Base-by-base conservation (phyloP, 1,140 invertebrate genomes). In the Drosophila nannoptera region DNA sequence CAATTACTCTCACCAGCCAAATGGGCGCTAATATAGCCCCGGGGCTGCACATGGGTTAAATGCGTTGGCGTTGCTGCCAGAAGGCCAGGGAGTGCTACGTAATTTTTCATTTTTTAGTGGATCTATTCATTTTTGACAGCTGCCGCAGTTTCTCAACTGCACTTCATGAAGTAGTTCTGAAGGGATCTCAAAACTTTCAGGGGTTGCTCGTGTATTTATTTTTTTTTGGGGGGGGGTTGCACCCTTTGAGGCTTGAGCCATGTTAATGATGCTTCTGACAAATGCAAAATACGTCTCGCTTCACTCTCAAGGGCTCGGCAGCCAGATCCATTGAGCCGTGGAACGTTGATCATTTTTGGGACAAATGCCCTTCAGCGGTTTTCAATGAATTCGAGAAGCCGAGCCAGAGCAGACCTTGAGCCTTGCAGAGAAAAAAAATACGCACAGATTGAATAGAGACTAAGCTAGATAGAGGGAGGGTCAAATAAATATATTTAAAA, bases 1-100 rank as follows among this genome's bases (percentile, higher is more conserved):
- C 54, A 76, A 80, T 73, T 80, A 80, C 73, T 42, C 53, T 38
- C 31, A 38, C 38, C 40, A 2, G 5, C 8, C 7, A 7, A 12
- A n/a, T 42, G 40, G 33, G 45, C 11, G 11, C 38, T 9, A 36
- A 53, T 16, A 36, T 63, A 67, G 68, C 77, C 68, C 59, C 29
- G 38, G 45, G 61, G 38, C 54, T 33, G 58, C 71, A 74, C 53
- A 71, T 78, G 72, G 64, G 69, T 81, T 80, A 78, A 80, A 73
- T 65, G 73, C 62, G 62, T n/a, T 46, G 29, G 40, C 33, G 11
- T 50, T 54, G 61, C 67, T 61, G 11, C 4, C 22, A 22, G 22
- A 62, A 61, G 54, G 14, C 40, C 58, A 32, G 22, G 46, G 62
- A 54, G 48, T 64, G 69, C 58, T 64, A 29, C 38, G 71, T 66